Evolutionary conservation across 2,888 invertebrate species (phyloP), one percentile per base, ranked within the genome.

Genomic region (Aphelenchoides bicaudatus): DNA sequence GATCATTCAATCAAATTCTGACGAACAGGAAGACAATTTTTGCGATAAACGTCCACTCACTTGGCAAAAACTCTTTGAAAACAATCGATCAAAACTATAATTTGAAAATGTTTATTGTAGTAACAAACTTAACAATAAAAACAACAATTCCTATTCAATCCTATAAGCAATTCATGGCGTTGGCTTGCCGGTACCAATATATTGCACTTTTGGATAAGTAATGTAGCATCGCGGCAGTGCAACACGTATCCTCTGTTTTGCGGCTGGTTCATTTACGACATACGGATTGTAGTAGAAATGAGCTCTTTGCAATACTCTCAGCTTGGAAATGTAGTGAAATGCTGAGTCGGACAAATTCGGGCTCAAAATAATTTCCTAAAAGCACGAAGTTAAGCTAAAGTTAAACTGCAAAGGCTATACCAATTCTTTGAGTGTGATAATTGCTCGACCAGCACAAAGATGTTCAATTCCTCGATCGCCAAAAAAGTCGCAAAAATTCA

Each of bases 401-500:
- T 6, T 21, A 6, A 25, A 25, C 16, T 8, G 16, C 16, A 19
- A 19, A 21, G 34, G 34, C 10, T 13, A 43, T 48, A 74, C 74
- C 48, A 76, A 59, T 46, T 74, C 67, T 27, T 58, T 59, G 5
- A 76, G 37, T 8, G 70, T 71, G 31, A 58, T 30, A 1, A 66
- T 65, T 0, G 71, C 61, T 27, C 72, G 38, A 13, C 76, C 73
- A 49, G 64, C 52, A 0, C 73, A 69, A 52, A 76, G 49, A 31
- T 66, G 62, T 34, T 67, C 47, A 21, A 76, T 37, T 10, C 66
- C 76, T 13, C 67, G 68, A 51, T 76, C 72, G 2, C 71, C 72
- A 47, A 76, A 76, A 62, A 72, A 77, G 48, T 77, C 74, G 49
- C 75, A 75, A 54, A 73, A 78, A 55, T 78, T 78, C 19, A 63